Evolutionary conservation across 2,797 vertebrate genomes (phyloP), one percentile per base, ranked within the genome.

Genomic region (Halcyon badia): DNA sequence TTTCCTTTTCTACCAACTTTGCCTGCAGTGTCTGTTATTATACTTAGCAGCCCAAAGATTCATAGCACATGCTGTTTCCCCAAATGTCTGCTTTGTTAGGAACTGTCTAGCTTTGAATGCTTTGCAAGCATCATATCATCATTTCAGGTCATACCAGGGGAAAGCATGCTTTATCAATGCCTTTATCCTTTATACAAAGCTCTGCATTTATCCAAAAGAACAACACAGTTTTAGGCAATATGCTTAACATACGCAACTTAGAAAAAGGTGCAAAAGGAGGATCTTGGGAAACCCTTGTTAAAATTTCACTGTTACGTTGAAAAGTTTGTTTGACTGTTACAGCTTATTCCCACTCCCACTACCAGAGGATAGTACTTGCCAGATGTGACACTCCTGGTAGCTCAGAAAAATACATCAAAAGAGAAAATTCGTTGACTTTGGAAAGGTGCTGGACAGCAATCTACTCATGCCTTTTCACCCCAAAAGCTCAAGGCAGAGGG

Each of bases 21-120:
- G 91, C 97, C 92, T 90, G 91, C 88, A 80, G 86, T 94, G 95
- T 93, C 90, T 89, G 83, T 89, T 83, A 70, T 93, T 95, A 84
- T 95, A 73, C 70, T 95, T 76, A 90, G 60, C 56, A 96, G 64
- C 54, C 71, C 91, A 75, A 78, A 93, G 70, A 92, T 70, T 77
- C 87, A 42, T 39, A 10, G 78, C 60, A 65, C 91, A 94, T 85
- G 94, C 70, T 93, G 86, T 70, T 97, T 95, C 85, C 75, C 57
- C 56, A 71, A 92, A 84, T 70, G 77, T 92, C 86, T 94, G 73
- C 80, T 90, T 93, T 96, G 88, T 96, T 93, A 87, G 61, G 64
- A 87, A 65, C 57, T 90, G 90, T 90, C 73, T 82, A 44, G 73
- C 51, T 92, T 71, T 90, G 90, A 94, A 95, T 87, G 73, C 90